Conservation (phyloP, 1,140 invertebrate genomes). For the Drosophila gunungcola region DNA sequence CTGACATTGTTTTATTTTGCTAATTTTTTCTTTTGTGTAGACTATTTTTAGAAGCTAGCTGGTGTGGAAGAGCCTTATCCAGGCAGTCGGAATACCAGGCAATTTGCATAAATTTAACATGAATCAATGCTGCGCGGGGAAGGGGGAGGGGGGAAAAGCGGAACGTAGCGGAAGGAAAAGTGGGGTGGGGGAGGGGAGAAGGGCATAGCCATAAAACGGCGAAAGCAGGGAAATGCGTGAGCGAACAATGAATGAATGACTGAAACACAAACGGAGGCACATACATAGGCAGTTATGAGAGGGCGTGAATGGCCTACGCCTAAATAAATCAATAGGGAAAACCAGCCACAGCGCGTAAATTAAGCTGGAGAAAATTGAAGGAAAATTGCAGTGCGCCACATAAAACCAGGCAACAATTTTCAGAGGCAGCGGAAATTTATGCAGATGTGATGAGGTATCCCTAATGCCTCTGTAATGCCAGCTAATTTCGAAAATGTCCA, state of each 20-base stretch:
- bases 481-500: slow-evolving; percentile 31
- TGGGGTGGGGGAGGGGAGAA: not conserved
- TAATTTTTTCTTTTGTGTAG: slow-evolving; percentile 24
- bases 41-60: slow-evolving; percentile 58
- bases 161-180: slow-evolving; percentile 11
- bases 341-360: slow-evolving; percentile 21
- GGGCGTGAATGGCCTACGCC: slow-evolving; percentile 44
- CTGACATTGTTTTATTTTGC: slow-evolving; percentile 4
- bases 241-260: slow-evolving; percentile 49
- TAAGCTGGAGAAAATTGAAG: slow-evolving; percentile 27
- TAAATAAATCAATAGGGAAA: slow-evolving; percentile 53
- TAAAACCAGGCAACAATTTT: slow-evolving; percentile 27
- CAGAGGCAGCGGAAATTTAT: slow-evolving; percentile 30
- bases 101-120: slow-evolving; percentile 78
- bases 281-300: slow-evolving; percentile 32
- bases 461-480: slow-evolving; percentile 35
- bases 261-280: slow-evolving; percentile 17
- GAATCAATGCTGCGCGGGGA: slow-evolving; percentile 58
- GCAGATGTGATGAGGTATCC: slow-evolving; percentile 49
- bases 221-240: slow-evolving; percentile 39
- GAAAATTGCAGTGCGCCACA: slow-evolving; percentile 39
- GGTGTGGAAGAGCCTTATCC: slow-evolving; percentile 30
- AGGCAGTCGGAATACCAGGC: slow-evolving; percentile 42
- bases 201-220: slow-evolving; percentile 20
- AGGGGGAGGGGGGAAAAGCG: not conserved